phyloP scores from a whole-genome alignment of 2,888 invertebrate genomes.

The Tenthredo scrophulariae region DNA sequence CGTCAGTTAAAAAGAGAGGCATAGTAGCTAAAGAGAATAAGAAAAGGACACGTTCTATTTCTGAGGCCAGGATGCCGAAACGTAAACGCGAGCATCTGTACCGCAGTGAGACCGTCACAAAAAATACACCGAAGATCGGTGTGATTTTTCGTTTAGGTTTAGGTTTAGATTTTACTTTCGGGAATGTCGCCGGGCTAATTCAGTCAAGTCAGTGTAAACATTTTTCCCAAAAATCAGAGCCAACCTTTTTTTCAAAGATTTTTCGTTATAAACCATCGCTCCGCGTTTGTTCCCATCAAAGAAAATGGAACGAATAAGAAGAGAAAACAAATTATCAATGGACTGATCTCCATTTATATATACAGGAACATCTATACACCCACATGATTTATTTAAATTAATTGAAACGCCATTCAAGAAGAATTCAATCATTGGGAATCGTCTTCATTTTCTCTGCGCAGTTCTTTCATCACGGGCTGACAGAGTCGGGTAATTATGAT shows the following conservation, averaged over 20 bases:
- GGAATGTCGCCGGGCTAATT: conserved; percentile 46
- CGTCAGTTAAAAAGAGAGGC: conserved; percentile 48
- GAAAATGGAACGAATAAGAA: neutral
- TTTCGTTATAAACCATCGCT: neutral
- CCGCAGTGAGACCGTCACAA: conserved; percentile 53
- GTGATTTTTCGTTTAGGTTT: conserved; percentile 57
- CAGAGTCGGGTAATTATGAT: conserved; percentile 17
- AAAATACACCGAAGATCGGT: conserved; percentile 56
- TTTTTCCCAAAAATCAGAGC: conserved; percentile 20
- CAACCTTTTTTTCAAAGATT: neutral
- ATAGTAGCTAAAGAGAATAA: conserved; percentile 40
- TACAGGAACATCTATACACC: neutral
- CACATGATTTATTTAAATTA: neutral
- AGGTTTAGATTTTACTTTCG: conserved; percentile 17
- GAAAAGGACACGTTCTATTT: conserved; percentile 59
- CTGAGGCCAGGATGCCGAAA: conserved; percentile 62
- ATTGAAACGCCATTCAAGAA: conserved; percentile 4
- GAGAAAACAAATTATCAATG: neutral
- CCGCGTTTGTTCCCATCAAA: neutral
- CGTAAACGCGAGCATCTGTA: conserved; percentile 61
- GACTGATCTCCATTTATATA: neutral
- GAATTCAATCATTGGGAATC: conserved; percentile 3
- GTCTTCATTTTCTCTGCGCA: neutral
- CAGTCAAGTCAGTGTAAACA: conserved; percentile 39
- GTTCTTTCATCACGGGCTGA: neutral